phyloP scores from a whole-genome alignment of 2,797 vertebrate genomes.

The Apogon hyalosoma region DNA sequence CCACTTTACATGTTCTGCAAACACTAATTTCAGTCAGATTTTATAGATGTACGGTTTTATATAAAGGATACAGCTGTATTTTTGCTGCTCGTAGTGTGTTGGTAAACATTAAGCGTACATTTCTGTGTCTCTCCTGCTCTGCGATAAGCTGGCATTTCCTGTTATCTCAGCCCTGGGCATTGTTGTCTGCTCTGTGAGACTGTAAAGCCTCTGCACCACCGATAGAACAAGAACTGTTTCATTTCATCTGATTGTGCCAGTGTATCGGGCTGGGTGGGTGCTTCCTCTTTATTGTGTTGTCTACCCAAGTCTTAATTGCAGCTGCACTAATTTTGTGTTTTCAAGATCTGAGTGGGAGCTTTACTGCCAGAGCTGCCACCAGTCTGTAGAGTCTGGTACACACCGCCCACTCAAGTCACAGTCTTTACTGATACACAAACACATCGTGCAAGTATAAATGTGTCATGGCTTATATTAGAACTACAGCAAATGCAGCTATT shows the following conservation, averaged over 20 bases:
- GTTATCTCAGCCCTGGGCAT: constrained; percentile 79
- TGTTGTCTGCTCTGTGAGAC: constrained; percentile 78
- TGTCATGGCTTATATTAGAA: neutral
- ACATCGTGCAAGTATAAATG: constrained; percentile 7
- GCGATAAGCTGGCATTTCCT: constrained; percentile 85
- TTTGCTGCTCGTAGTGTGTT: constrained; percentile 42
- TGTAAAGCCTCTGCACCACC: constrained; percentile 63
- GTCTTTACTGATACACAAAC: constrained; percentile 13
- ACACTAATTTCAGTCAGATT: constrained; percentile 46
- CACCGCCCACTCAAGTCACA: constrained; percentile 24
- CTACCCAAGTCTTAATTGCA: constrained; percentile 70
- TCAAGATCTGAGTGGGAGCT: constrained; percentile 43
- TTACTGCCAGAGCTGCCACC: constrained; percentile 50
- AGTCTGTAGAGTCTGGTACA: constrained; percentile 15
- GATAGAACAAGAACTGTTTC: constrained; percentile 73
- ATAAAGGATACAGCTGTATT: constrained; percentile 32
- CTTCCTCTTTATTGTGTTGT: constrained; percentile 67
- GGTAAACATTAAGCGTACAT: constrained; percentile 56
- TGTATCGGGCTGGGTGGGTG: constrained; percentile 32
- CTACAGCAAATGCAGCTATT: neutral
- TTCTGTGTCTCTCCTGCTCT: constrained; percentile 57
- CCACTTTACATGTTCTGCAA: constrained; percentile 53
- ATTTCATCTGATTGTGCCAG: constrained; percentile 64
- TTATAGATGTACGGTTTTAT: neutral
- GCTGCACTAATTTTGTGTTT: constrained; percentile 65